Base-by-base conservation (phyloP, 1,140 invertebrate genomes). In the Lordiphosa stackelbergi region DNA sequence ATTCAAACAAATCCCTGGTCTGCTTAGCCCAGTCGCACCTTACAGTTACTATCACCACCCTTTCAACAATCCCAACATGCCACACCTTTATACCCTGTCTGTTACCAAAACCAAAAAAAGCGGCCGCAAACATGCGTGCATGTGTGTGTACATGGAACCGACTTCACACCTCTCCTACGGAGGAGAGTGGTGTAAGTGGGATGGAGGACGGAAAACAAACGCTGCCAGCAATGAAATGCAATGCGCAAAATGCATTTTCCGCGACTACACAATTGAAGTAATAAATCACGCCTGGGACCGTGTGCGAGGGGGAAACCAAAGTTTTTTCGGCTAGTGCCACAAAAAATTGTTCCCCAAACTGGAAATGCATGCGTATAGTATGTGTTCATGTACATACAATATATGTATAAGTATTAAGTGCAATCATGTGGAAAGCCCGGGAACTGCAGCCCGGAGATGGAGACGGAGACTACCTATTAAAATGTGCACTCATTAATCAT, bases 241-340 rank as follows among this genome's bases (percentile, higher is more conserved):
- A 81, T 81, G 74, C 75, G 75, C 75, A 81, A 78, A 79, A 79
- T 79, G 75, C 75, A 79, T 79, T 79, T 79, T 73, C 71, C 75
- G 77, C 75, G 71, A 79, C 75, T 81, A 79, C 72, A 79, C 75
- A 79, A 79, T 79, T 79, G 75, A 83, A 81, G 72, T 81, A 81
- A 81, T 81, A 81, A 81, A 81, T 81, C 75, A 81, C 71, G 63
- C 43, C 35, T 35, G 63, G 34, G 31, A 7, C 19, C 11, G 34
- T 7, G 19, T 16, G 7, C 28, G 48, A 40, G 56, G 55, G 16
- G 43, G 7, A 52, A 9, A 59, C 31, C 31, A 45, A 42, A 24
- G 37, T 45, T 71, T 73, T 79, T 63, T 37, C 38, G 48, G 36
- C 46, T 11, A 69, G 41, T 47, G 45, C 19, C 54, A 58, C 43